Evolutionary conservation across 2,888 invertebrate genomes (phyloP), one percentile per base, ranked within the genome.

Genomic region (Synanthedon formicaeformis): DNA sequence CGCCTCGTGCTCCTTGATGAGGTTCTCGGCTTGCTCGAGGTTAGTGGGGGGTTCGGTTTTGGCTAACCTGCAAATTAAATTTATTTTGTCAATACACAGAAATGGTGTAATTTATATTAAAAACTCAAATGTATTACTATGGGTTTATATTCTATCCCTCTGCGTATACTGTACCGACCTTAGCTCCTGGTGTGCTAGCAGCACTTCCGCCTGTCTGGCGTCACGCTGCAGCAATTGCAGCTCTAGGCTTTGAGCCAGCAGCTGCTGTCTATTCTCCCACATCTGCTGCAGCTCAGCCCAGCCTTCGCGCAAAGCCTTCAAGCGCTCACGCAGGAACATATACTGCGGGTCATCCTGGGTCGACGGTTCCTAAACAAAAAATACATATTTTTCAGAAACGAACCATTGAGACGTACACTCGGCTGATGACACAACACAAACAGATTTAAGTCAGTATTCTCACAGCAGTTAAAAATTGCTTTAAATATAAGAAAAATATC

Each of bases 261-360:
- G 87, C 65, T 96, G 94, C 76, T 99, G 98, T 40, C 99, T 88
- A 88, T 98, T 99, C 81, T 97, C 98, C 99, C 99, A 99, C 99
- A 99, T 99, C 87, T 99, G 97, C 73, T 98, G 96, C 57, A 99
- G 89, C 75, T 99, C 99, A 59, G 97, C 96, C 99, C 99, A 99
- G 55, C 99, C 99, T 85, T 98, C 98, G 80, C 98, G 96, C 53
- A 99, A 88, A 0, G 99, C 99, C 90, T 97, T 98, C 63, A 99
- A 89, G 50, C 99, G 92, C 87, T 99, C 98, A 58, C 99, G 92
- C 69, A 99, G 89, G 95, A 99, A 99, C 99, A 99, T 99, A 88
- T 99, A 99, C 81, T 99, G 99, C 49, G 99, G 97, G 88, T 99
- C 99, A 81, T 97, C 94, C 78, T 96, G 92, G 61, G 97, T 93